Base-by-base conservation (phyloP, 2,797 vertebrate genomes). In the Scolopax rusticola region DNA sequence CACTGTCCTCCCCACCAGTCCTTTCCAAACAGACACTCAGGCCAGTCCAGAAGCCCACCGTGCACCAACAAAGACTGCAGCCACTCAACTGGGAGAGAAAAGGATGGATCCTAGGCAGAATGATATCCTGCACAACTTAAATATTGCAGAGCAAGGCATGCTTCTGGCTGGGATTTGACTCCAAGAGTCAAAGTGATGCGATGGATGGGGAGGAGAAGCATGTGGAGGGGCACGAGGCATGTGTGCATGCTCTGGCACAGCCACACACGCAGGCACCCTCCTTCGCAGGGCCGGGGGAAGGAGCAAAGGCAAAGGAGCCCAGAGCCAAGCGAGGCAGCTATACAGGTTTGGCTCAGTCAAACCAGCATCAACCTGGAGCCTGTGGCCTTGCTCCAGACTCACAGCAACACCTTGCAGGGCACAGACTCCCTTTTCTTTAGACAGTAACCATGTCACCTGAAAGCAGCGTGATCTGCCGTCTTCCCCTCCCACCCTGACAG, bases 331-430 rank as follows among this genome's bases (percentile, higher is more conserved):
- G 4, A 73, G 63, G 67, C 87, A 82, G 78, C 70, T 40, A 24
- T 25, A 77, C 50, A 36, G 54, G 41, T n/a, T 47, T 81, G 93
- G 87, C 93, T 94, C 82, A 54, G 64, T 65, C 77, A 69, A 33
- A 65, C 7, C 60, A n/a, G 69, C 0, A 0, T 11, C 21, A 25
- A 4, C 0, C 8, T 24, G 53, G 63, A 74, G 84, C 50, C 53
- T 30, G 47, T 5, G 2, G 64, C 68, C 82, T 70, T 14, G 10
- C 60, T 67, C 56, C 47, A 24, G 73, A 43, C 30, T 63, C 61
- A 33, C 11, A n/a, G 64, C 33, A 82, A 24, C 51, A 77, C 67
- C 83, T 47, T 45, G 15, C 60, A 77, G 56, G 4, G 51, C 74
- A 40, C 5, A 0, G 45, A 40, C 36, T 24, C 24, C 41, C 15